Percentiles rank a stretch among this genome's conserved stretches.
Evolutionary conservation across 2,113 vertebrate genomes (phyloP).

Genomic region (Corvus moneduloides): DNA sequence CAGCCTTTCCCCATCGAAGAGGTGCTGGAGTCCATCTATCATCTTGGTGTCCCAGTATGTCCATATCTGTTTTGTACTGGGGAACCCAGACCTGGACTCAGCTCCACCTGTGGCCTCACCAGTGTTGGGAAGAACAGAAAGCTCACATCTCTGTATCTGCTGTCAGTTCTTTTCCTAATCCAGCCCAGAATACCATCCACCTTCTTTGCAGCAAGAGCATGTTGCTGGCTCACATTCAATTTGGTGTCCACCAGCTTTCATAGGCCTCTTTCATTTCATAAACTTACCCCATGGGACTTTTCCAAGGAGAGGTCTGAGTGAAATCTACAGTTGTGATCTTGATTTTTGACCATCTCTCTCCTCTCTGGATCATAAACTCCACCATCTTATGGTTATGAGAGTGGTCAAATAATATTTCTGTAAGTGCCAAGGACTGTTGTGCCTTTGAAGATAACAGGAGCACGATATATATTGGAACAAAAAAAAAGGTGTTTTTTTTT

Average conservation of each 20-base stretch:
- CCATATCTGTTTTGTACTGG: neutral
- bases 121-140: neutral
- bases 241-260: neutral
- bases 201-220: neutral
- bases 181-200: neutral
- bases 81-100: neutral
- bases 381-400: neutral
- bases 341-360: neutral
- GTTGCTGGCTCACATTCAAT: neutral
- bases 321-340: neutral
- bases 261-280: neutral
- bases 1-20: neutral
- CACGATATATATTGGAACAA: neutral
- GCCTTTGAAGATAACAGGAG: neutral
- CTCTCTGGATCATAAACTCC: neutral
- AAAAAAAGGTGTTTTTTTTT: neutral
- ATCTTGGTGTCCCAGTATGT: neutral
- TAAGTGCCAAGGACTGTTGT: neutral
- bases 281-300: neutral
- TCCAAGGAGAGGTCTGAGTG: neutral
- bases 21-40: neutral
- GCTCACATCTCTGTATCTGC: neutral
- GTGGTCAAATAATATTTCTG: neutral
- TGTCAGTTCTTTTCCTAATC: neutral
- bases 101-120: neutral